Base-by-base conservation (phyloP, 1,140 invertebrate genomes). In the Philotrypesis tridentata region DNA sequence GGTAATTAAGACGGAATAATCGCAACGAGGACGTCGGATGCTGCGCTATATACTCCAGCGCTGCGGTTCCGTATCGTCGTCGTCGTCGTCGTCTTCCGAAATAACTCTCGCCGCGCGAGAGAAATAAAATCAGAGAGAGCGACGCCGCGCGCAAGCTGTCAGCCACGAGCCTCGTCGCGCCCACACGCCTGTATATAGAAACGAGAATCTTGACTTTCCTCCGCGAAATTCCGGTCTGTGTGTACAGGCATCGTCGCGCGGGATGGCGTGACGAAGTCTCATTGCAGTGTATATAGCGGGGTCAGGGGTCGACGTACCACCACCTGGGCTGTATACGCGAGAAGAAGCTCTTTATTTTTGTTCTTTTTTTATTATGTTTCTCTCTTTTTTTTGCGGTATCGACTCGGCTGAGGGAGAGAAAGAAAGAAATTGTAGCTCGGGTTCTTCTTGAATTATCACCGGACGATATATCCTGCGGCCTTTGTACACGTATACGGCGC, bases 231-330 rank as follows among this genome's bases (percentile, higher is more conserved):
- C 27, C 23, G 21, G 60, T 67, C 6, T 3, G 63, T 23, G 63
- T 27, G 67, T 27, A 65, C 17, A 55, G 23, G 14, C 21, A 80
- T 80, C n/a, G 73, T 31, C 60, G 25, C 61, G n/a, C n/a, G n/a
- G n/a, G 79, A 80, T 80, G 14, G 71, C 79, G 61, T 74, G 71
- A 67, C 33, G 6, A 23, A 70, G 43, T 27, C 79, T 25, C 68
- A 29, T 80, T 29, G 70, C 31, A 29, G 60, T 29, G 11, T 29
- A 23, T 5, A 0, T 8, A 40, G n/a, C 40, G 73, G 43, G 65
- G 65, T 70, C 76, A 70, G 23, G 55, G 78, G 78, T 71, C 68
- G 27, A 63, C 14, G 68, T 25, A 72, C 78, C 25, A 37, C 1
- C 17, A 31, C 11, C 21, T n/a, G 48, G 17, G 17, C 68, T 17